A percentile compares a stretch with the other conserved stretches of the same genome.
These are phyloP conservation scores for Apocheima hispidaria DNA, from an alignment of 2,888 invertebrate species.

Conservation along the genomic window DNA sequence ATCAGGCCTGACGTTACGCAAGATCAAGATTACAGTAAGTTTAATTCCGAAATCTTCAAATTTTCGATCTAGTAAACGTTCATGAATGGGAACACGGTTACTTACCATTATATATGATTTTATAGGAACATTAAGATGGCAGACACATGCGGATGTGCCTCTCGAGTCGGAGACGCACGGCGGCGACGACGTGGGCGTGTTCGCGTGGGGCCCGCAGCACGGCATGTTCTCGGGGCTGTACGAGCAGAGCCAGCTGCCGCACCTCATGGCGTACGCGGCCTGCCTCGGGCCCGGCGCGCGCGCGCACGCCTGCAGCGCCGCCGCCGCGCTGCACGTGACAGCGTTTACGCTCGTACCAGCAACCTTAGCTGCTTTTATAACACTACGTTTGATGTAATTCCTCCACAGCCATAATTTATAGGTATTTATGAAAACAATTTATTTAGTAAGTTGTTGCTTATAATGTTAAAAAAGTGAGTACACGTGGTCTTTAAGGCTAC, in stretches of 20 bases:
- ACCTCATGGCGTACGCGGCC: conserved; percentile 90
- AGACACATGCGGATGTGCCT: conserved; percentile 81
- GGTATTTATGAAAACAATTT: not conserved
- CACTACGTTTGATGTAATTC: not conserved
- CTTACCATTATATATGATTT: not conserved
- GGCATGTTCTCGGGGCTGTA: conserved; percentile 91
- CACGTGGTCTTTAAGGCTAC: no score
- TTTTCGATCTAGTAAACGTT: not conserved
- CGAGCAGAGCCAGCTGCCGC: conserved; percentile 92
- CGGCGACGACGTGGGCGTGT: conserved; percentile 92
- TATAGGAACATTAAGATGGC: conserved; percentile 56
- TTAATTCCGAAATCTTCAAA: not conserved
- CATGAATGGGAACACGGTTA: not conserved
- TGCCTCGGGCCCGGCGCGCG: conserved; percentile 87
- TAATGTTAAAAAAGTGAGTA: no score
- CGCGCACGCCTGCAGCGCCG: conserved; percentile 44
- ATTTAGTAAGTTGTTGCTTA: not conserved
- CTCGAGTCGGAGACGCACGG: conserved; percentile 89
- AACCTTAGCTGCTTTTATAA: not conserved
- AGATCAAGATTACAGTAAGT: conserved; percentile 5
- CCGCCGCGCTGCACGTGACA: not conserved
- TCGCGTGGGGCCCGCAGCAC: conserved; percentile 89
- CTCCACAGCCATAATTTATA: not conserved
- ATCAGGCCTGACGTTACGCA: conserved; percentile 78
- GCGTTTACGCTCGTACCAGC: conserved; percentile 48